Percentiles rank a stretch among this genome's conserved stretches.
phyloP scores from a whole-genome alignment of 2,888 invertebrate species.

The Drosophila falleni region DNA sequence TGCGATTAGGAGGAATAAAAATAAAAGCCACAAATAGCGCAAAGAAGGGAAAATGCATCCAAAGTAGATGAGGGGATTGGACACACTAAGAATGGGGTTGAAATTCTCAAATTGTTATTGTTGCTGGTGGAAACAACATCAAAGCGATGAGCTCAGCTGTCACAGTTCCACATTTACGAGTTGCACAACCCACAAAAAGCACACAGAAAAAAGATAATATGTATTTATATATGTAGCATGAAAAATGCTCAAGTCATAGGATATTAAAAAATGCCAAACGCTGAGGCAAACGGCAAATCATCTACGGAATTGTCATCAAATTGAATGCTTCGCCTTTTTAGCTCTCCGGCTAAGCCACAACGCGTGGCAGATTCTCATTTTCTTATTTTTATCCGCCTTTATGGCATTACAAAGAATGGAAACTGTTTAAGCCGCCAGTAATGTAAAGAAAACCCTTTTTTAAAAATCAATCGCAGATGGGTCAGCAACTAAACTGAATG shows the following conservation, averaged over 20 bases:
- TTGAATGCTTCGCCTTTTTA: conserved; percentile 67
- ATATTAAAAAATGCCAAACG: conserved; percentile 80
- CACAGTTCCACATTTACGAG: conserved; percentile 64
- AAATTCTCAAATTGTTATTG: conserved; percentile 61
- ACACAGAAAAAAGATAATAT: conserved; percentile 9
- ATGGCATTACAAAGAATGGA: conserved; percentile 57
- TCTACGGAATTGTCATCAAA: conserved; percentile 80
- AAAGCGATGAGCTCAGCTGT: conserved; percentile 76
- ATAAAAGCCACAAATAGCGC: conserved; percentile 45
- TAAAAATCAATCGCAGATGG: conserved; percentile 56
- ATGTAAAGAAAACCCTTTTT: conserved; percentile 37
- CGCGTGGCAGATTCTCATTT: conserved; percentile 72
- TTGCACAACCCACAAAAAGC: conserved; percentile 35
- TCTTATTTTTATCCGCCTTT: conserved; percentile 64
- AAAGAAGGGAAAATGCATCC: conserved; percentile 48
- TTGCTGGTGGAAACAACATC: conserved; percentile 51
- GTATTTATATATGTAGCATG: conserved; percentile 9
- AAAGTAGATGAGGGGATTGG: conserved; percentile 12
- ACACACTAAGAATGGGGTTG: conserved; percentile 1
- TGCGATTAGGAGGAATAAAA: conserved; percentile 69
- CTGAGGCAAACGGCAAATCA: conserved; percentile 79
- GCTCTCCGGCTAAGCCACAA: conserved; percentile 70
- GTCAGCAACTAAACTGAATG: conserved; percentile 40
- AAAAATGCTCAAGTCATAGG: conserved; percentile 59
- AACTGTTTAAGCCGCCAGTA: conserved; percentile 25